Percentiles rank a stretch among this genome's conserved stretches.
Conservation (phyloP, 1,140 invertebrate genomes). For the Cotesia vestalis region DNA sequence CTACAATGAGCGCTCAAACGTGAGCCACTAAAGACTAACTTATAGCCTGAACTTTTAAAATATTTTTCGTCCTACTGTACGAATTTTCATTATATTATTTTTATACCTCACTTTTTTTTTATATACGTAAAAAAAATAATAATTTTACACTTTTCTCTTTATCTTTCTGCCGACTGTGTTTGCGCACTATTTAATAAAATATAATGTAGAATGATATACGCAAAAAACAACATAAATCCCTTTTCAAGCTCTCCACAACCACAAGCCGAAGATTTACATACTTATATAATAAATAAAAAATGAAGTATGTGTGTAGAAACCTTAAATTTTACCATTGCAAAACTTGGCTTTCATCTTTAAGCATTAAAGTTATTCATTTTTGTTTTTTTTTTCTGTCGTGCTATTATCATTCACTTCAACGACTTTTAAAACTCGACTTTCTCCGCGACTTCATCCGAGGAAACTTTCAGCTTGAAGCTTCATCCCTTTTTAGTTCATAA, state of each 20-base stretch:
- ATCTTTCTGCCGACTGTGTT: no score
- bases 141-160: not conserved
- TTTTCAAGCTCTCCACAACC: no score
- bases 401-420: constrained; percentile 9
- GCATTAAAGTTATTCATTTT: not conserved
- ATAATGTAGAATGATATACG: no score
- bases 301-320: not conserved
- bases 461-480: constrained; percentile 9
- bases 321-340: constrained; percentile 28
- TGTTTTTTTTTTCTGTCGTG: constrained; percentile 1
- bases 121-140: no score
- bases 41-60: constrained; percentile 25
- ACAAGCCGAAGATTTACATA: not conserved
- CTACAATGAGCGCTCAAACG: constrained; percentile 7
- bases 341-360: constrained; percentile 11
- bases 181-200: no score
- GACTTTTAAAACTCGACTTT: constrained; percentile 9
- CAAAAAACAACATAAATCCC: no score
- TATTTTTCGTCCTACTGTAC: constrained; percentile 22
- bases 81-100: not conserved
- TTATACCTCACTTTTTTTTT: not conserved
- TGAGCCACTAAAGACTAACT: constrained; percentile 26
- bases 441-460: not conserved
- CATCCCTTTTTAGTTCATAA: constrained; percentile 15
- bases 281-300: not conserved